A percentile compares a stretch with the other conserved stretches of the same genome.
Evolutionary conservation across 2,797 vertebrate species (phyloP).

Genomic region (Melanotaenia pygmaea): DNA sequence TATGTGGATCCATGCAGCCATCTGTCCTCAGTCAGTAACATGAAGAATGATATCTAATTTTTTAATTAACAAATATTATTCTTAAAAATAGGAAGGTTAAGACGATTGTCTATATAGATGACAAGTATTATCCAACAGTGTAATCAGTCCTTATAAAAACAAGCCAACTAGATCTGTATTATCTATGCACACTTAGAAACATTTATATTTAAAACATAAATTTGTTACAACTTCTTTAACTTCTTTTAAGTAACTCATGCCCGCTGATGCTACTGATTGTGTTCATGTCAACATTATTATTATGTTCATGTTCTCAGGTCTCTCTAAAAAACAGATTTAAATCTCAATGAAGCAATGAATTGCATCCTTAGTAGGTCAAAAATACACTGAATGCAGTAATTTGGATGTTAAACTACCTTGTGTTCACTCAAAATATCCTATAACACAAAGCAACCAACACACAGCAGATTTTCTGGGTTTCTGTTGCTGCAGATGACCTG

Average conservation of each 20-base stretch:
- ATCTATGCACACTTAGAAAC: background rate
- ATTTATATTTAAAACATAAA: conserved; percentile 1
- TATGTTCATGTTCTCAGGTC: background rate
- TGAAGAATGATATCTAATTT: background rate
- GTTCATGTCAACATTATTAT: background rate
- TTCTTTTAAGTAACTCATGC: conserved; percentile 21
- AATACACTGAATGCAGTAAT: conserved; percentile 13
- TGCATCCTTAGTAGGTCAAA: background rate
- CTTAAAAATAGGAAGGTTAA: background rate
- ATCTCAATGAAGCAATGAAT: conserved; percentile 4
- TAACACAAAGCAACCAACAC: conserved; percentile 18
- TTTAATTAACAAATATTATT: background rate
- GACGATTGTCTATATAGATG: background rate
- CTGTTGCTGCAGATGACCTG: conserved; percentile 46
- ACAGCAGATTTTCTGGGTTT: conserved; percentile 28
- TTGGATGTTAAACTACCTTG: conserved; percentile 21
- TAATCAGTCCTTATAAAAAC: background rate
- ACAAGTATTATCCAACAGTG: background rate
- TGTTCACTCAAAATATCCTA: conserved; percentile 7
- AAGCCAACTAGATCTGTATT: conserved; percentile 11
- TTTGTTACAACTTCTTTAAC: conserved; percentile 3
- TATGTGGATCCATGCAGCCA: background rate
- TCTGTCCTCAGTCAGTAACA: background rate
- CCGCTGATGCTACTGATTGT: background rate
- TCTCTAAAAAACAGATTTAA: background rate